Conservation (phyloP, 2,888 invertebrate genomes). For the Cataglyphis cursor region DNA sequence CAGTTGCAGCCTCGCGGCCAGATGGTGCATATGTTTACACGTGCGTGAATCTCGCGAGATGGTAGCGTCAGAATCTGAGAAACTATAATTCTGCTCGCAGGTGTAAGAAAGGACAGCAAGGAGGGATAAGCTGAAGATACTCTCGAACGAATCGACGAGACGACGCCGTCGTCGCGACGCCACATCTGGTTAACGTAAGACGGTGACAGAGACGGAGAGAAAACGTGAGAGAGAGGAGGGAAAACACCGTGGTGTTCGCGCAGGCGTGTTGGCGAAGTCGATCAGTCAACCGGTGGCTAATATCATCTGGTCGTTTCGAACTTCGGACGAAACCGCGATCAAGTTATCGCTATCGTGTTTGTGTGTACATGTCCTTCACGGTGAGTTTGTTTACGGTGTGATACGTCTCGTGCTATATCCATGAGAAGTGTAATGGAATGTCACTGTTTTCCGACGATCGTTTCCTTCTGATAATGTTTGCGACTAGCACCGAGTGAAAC, state of each 20-base stretch:
- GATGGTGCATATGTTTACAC: constrained; percentile 32
- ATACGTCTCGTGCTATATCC: neutral
- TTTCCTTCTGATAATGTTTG: neutral
- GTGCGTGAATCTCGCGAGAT: neutral
- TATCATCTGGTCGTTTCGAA: constrained; percentile 2
- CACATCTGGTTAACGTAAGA: constrained; percentile 32
- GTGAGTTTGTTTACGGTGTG: constrained; percentile 38
- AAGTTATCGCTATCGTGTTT: neutral
- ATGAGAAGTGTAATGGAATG: neutral
- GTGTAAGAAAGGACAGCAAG: constrained; percentile 19
- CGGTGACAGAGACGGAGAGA: neutral
- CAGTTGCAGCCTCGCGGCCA: constrained; percentile 58
- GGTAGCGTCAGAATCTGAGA: neutral
- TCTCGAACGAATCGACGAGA: constrained; percentile 9
- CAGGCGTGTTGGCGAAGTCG: constrained; percentile 35
- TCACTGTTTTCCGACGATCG: neutral
- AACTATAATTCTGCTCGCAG: constrained; percentile 22
- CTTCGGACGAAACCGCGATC: constrained; percentile 4
- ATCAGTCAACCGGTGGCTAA: constrained; percentile 52
- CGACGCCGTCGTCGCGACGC: constrained; percentile 49
- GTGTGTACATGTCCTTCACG: constrained; percentile 20
- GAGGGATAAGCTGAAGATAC: neutral
- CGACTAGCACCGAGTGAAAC: neutral
- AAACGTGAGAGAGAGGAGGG: neutral
- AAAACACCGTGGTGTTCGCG: constrained; percentile 9